A percentile compares a stretch with the other conserved stretches of the same genome.
Evolutionary conservation across 2,888 invertebrate genomes (phyloP).

Genomic region (Ormia ochracea): DNA sequence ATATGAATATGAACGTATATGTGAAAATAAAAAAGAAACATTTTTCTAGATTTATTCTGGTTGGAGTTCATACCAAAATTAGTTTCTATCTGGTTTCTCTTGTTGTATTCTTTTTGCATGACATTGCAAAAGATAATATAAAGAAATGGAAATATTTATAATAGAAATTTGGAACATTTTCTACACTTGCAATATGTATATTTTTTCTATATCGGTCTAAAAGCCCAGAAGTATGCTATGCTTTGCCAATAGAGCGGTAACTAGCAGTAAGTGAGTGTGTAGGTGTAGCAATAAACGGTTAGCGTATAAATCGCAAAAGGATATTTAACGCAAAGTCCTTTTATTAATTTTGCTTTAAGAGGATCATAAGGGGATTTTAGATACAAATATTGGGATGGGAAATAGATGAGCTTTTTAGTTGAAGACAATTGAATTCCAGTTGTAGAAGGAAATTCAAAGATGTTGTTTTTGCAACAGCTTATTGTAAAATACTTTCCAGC

Average conservation of each 20-base stretch:
- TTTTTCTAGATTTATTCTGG: conserved; percentile 28
- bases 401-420: no score
- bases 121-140: conserved; percentile 43
- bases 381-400: no score
- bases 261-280: neutral
- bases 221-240: neutral
- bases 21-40: conserved; percentile 5
- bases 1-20: conserved; percentile 25
- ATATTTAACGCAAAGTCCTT: conserved; percentile 21
- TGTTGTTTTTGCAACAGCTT: no score
- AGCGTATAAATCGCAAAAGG: conserved; percentile 42
- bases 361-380: neutral
- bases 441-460: no score
- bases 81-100: conserved; percentile 38
- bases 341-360: conserved; percentile 33
- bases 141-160: conserved; percentile 47
- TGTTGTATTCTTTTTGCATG: conserved; percentile 1
- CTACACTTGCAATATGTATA: no score
- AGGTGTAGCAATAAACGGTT: conserved; percentile 22
- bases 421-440: no score
- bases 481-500: no score
- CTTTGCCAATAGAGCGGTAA: neutral
- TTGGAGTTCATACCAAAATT: conserved; percentile 54
- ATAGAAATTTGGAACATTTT: neutral
- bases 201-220: neutral